Percentiles rank a stretch among this genome's conserved stretches.
These are phyloP conservation scores for Spisula subtruncata DNA, from an alignment of 2,888 invertebrate genomes.

Conservation along the genomic window DNA sequence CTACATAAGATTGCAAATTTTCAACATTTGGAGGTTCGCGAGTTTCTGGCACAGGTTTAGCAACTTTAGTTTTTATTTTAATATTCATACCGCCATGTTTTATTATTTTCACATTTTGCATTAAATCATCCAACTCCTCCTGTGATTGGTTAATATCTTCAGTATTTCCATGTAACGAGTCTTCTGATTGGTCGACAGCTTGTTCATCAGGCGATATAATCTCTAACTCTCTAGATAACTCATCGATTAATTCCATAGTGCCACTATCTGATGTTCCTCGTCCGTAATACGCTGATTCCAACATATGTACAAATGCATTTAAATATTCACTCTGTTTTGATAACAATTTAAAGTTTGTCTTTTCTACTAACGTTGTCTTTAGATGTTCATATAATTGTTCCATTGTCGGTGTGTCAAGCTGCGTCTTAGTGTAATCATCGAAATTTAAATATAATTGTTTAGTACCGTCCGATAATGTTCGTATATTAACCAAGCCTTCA, in stretches of 20 bases:
- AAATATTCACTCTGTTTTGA: slow-evolving; percentile 77
- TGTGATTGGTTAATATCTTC: slow-evolving; percentile 23
- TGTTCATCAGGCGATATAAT: slow-evolving; percentile 52
- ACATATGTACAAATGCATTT: slow-evolving; percentile 78
- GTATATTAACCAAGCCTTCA: slow-evolving; percentile 72
- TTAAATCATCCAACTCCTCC: not conserved
- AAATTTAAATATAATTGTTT: slow-evolving; percentile 77
- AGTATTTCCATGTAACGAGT: slow-evolving; percentile 14
- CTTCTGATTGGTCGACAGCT: slow-evolving; percentile 28
- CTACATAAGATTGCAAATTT: slow-evolving; percentile 30
- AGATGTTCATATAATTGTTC: slow-evolving; percentile 81
- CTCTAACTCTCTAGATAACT: slow-evolving; percentile 75
- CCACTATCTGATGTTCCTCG: slow-evolving; percentile 69
- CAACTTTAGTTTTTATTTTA: slow-evolving; percentile 43
- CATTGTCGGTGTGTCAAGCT: slow-evolving; percentile 65
- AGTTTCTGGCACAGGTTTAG: slow-evolving; percentile 20
- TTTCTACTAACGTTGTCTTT: slow-evolving; percentile 75
- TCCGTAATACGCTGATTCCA: slow-evolving; percentile 81
- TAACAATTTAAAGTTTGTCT: slow-evolving; percentile 80
- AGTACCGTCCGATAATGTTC: slow-evolving; percentile 75
- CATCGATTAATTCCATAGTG: slow-evolving; percentile 72
- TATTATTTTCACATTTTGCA: slow-evolving; percentile 4
- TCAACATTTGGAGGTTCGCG: not conserved
- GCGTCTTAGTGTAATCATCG: slow-evolving; percentile 61
- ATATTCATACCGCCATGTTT: slow-evolving; percentile 36